Conservation (phyloP, 1,140 invertebrate genomes). For the Monomorium pharaonis region DNA sequence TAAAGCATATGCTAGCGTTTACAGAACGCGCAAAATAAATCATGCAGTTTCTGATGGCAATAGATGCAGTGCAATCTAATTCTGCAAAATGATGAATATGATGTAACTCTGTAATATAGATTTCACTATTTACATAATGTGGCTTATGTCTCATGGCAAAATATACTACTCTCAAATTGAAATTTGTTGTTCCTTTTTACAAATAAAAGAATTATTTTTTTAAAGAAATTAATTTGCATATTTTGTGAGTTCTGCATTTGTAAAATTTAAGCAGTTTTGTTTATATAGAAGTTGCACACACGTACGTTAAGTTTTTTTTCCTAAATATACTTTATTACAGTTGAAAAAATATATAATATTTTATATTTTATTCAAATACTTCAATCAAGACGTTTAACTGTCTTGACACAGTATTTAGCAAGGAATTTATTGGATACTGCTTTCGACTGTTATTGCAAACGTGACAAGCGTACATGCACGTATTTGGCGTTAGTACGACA, state of each 20-base stretch:
- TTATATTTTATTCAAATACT: not conserved
- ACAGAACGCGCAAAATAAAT: conserved; percentile 57
- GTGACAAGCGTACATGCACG: not conserved
- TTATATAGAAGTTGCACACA: not conserved
- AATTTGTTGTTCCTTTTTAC: not conserved
- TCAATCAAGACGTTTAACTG: not conserved
- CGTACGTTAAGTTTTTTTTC: not conserved
- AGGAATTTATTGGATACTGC: conserved; percentile 5
- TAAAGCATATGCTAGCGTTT: conserved; percentile 64
- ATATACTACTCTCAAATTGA: conserved; percentile 14
- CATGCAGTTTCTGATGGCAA: conserved; percentile 57
- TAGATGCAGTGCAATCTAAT: conserved; percentile 49
- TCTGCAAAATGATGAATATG: conserved; percentile 44
- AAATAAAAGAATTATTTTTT: not conserved
- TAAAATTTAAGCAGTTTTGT: not conserved
- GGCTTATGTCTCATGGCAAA: not conserved
- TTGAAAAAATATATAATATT: not conserved
- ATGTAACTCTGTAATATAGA: conserved; percentile 54
- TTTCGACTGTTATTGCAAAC: conserved; percentile 17
- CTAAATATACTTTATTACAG: not conserved
- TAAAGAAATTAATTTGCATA: not conserved
- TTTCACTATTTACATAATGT: conserved; percentile 45
- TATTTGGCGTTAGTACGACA: conserved; percentile 24
- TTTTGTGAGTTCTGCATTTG: not conserved
- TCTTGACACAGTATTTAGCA: not conserved